Evolutionary conservation across 2,797 vertebrate genomes (phyloP).

Genomic region (Phrynocephalus guinanensis): DNA sequence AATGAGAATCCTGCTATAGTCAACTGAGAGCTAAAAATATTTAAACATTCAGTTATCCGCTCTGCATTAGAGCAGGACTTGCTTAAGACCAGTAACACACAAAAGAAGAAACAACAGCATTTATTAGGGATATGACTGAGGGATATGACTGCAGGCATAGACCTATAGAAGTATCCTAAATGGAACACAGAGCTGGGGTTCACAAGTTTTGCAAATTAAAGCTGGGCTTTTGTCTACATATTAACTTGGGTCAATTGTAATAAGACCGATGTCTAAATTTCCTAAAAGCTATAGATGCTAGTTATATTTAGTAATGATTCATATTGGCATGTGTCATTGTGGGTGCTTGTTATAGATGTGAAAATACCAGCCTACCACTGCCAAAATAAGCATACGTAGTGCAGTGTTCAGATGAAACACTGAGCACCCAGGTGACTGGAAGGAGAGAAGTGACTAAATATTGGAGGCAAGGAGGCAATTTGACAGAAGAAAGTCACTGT

Average conservation of each 20-base stretch:
- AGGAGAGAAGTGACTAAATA: background rate
- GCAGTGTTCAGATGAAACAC: background rate
- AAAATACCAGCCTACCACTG: background rate
- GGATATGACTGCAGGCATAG: background rate
- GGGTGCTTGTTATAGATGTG: background rate
- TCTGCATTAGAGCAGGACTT: constrained; percentile 46
- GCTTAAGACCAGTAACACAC: background rate
- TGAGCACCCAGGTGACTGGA: background rate
- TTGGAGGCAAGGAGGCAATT: background rate
- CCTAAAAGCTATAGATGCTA: background rate
- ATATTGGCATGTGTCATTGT: background rate
- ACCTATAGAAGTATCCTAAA: background rate
- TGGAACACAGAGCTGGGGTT: background rate
- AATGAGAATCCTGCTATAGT: constrained; percentile 44
- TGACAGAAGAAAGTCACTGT: background rate
- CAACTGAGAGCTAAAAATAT: constrained; percentile 23
- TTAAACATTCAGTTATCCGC: constrained; percentile 48
- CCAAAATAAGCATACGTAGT: background rate
- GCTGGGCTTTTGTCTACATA: background rate
- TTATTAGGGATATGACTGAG: background rate
- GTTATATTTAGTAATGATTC: background rate
- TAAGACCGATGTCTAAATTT: background rate
- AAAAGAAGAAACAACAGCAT: background rate
- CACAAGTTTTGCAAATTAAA: background rate
- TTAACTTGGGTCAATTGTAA: background rate